Conservation (phyloP, 2,797 vertebrate genomes). For the Danio albolineatus region DNA sequence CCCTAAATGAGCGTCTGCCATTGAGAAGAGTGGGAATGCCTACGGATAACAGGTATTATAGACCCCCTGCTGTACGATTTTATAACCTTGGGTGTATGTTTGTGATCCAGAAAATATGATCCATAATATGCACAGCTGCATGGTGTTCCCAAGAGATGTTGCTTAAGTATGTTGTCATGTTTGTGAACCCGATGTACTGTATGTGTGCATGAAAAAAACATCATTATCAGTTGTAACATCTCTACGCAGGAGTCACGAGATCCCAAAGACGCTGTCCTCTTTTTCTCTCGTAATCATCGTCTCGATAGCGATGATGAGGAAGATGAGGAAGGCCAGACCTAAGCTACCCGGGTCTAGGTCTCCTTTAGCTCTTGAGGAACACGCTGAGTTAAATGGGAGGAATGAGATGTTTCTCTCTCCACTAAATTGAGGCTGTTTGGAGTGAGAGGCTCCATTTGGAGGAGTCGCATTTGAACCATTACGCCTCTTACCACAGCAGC, state of each 20-base stretch:
- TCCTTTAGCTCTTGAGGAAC: conserved; percentile 29
- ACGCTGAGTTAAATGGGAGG: conserved; percentile 39
- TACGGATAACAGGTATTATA: conserved; percentile 12
- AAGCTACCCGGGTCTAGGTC: conserved; percentile 18
- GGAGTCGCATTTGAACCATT: conserved; percentile 75
- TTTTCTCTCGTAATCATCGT: conserved; percentile 35
- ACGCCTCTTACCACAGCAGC: conserved; percentile 77
- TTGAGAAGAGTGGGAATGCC: conserved; percentile 3
- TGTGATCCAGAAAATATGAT: conserved; percentile 7
- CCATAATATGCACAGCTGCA: conserved; percentile 28
- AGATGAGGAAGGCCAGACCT: conserved; percentile 28
- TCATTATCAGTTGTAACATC: conserved; percentile 49
- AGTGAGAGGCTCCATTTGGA: conserved; percentile 69
- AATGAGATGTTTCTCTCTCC: conserved; percentile 50
- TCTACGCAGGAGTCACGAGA: conserved; percentile 30
- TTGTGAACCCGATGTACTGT: neutral
- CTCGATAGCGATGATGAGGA: conserved; percentile 35
- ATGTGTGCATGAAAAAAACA: conserved; percentile 14
- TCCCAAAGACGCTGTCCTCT: conserved; percentile 41
- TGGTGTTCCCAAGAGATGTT: neutral
- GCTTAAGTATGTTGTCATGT: neutral
- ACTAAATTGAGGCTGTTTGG: conserved; percentile 67
- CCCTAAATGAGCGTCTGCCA: neutral
- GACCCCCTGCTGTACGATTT: conserved; percentile 13
- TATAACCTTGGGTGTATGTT: neutral